These are phyloP conservation scores for Hippocampus mohnikei DNA, from an alignment of 2,113 vertebrate genomes.

Conservation along the genomic window DNA sequence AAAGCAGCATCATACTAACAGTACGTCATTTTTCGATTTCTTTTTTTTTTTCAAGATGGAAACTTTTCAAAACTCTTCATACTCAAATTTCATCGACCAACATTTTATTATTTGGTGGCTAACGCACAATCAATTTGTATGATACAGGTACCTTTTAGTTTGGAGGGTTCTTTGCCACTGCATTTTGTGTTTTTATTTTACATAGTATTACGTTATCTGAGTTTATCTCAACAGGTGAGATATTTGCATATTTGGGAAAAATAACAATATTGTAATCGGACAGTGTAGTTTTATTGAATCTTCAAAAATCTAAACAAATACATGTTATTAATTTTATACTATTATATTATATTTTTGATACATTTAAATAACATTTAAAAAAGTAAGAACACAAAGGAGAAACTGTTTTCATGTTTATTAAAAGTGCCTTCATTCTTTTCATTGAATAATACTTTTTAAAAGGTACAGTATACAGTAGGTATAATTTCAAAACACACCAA, in stretches of 20 bases:
- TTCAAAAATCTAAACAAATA: neutral
- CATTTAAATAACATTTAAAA: neutral
- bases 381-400: too few relatives aligned
- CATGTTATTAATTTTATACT: neutral
- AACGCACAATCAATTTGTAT: neutral
- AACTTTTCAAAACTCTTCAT: neutral
- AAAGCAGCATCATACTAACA: slow-evolving; percentile 77
- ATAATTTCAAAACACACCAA: neutral
- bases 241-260: neutral
- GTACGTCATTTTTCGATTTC: slow-evolving; percentile 59
- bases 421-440: neutral
- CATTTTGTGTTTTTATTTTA: too few relatives aligned
- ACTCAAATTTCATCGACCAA: neutral
- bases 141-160: too few relatives aligned
- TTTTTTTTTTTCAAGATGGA: neutral
- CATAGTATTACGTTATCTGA: too few relatives aligned
- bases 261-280: neutral
- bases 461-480: neutral
- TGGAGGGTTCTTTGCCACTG: neutral
- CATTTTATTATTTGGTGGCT: neutral
- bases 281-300: neutral
- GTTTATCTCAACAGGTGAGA: too few relatives aligned
- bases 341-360: neutral
- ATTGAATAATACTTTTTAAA: neutral
- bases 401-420: neutral